Conservation (phyloP, 2,797 vertebrate species). For the Rachycentron canadum region DNA sequence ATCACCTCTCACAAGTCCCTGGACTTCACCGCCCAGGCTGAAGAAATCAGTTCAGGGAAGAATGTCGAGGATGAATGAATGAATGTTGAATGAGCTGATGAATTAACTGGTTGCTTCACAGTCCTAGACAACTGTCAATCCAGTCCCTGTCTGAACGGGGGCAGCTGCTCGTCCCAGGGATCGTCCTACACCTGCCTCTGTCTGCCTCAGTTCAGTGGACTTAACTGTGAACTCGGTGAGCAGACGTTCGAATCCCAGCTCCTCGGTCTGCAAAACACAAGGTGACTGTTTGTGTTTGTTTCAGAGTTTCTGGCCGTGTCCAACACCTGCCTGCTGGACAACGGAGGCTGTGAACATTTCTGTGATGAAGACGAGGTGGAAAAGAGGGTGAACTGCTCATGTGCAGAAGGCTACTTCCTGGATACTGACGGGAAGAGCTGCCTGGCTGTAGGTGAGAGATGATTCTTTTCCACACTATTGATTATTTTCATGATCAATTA, state of each 20-base stretch:
- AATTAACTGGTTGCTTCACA: slow-evolving; percentile 21
- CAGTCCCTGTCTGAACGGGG: slow-evolving; percentile 81
- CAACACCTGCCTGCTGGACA: slow-evolving; percentile 77
- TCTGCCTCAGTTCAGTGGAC: slow-evolving; percentile 73
- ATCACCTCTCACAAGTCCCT: too few relatives aligned
- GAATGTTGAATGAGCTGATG: too few relatives aligned
- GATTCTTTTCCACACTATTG: too few relatives aligned
- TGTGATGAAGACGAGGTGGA: slow-evolving; percentile 65
- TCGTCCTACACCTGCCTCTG: slow-evolving; percentile 79
- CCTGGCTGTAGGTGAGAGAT: slow-evolving; percentile 69
- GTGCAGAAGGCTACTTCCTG: slow-evolving; percentile 80
- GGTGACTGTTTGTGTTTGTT: neutral
- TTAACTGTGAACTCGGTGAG: slow-evolving; percentile 83
- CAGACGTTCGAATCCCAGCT: too few relatives aligned
- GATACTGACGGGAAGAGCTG: slow-evolving; percentile 69
- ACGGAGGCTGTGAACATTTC: slow-evolving; percentile 86
- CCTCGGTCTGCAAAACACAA: too few relatives aligned
- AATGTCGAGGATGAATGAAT: too few relatives aligned
- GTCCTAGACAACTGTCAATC: slow-evolving; percentile 78
- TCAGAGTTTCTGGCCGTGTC: slow-evolving; percentile 53
- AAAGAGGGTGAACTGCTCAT: slow-evolving; percentile 72
- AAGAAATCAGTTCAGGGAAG: too few relatives aligned
- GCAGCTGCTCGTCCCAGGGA: slow-evolving; percentile 65
- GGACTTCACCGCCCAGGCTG: too few relatives aligned
- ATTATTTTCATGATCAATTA: too few relatives aligned